These are phyloP conservation scores for Nephila pilipes DNA, from an alignment of 1,140 invertebrate genomes.

Conservation along the genomic window DNA sequence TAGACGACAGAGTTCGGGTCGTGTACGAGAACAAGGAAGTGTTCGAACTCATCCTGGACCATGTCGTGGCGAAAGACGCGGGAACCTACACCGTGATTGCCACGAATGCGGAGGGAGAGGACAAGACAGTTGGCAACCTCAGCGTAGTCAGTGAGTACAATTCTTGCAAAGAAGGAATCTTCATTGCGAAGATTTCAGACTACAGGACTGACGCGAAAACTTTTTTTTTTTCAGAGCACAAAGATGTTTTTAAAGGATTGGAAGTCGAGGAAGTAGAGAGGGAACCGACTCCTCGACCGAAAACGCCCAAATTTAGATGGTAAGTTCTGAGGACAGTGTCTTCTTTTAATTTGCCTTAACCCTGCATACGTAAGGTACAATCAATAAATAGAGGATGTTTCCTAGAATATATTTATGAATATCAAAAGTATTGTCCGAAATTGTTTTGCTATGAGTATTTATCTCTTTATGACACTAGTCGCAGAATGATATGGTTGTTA, in stretches of 20 bases:
- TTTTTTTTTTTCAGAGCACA: slow-evolving; percentile 85
- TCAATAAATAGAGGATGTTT: no score
- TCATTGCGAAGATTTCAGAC: neutral
- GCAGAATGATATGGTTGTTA: no score
- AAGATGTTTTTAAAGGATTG: slow-evolving; percentile 88
- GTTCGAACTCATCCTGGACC: slow-evolving; percentile 93
- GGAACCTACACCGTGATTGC: slow-evolving; percentile 94
- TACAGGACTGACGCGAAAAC: no score
- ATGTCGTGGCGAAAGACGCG: slow-evolving; percentile 90
- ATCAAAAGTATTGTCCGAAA: no score
- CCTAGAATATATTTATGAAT: no score
- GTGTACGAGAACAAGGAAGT: slow-evolving; percentile 90
- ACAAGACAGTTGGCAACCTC: slow-evolving; percentile 88
- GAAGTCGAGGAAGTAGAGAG: slow-evolving; percentile 83
- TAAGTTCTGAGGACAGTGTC: slow-evolving; percentile 61
- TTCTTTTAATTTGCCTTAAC: no score
- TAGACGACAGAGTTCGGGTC: slow-evolving; percentile 86
- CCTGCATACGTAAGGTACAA: no score
- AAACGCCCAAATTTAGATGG: slow-evolving; percentile 92
- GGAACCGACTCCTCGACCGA: slow-evolving; percentile 86
- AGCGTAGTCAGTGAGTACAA: slow-evolving; percentile 87
- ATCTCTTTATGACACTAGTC: no score
- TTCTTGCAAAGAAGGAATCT: neutral
- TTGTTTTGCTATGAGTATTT: no score
- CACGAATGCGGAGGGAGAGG: slow-evolving; percentile 91